A percentile compares a stretch with the other conserved stretches of the same genome.
Conservation (phyloP, 2,888 invertebrate species). For the Trissolcus brochymenae region DNA sequence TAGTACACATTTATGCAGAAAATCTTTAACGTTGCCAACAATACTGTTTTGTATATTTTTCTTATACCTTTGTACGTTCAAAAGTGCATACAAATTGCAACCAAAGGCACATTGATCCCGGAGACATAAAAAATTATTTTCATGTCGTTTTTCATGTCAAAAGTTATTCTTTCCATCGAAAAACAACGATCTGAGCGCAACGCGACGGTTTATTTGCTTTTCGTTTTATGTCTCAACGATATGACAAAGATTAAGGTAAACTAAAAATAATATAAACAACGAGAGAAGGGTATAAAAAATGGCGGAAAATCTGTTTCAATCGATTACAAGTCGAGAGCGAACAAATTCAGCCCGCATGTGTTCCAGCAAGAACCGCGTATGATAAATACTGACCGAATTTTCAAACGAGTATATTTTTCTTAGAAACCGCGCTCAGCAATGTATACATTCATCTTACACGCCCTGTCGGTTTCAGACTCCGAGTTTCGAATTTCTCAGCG, state of each 20-base stretch:
- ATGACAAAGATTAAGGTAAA: too few relatives aligned
- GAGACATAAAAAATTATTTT: constrained; percentile 8
- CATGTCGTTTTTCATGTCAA: not conserved
- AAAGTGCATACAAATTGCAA: too few relatives aligned
- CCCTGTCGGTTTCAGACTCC: constrained; percentile 49
- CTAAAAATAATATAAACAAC: too few relatives aligned
- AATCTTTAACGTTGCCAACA: constrained; percentile 26
- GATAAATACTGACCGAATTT: constrained; percentile 28
- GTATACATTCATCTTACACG: constrained; percentile 56
- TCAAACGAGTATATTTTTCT: constrained; percentile 39
- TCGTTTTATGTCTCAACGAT: too few relatives aligned
- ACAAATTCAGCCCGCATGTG: too few relatives aligned
- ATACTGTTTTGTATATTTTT: constrained; percentile 16
- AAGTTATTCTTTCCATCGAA: not conserved
- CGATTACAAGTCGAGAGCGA: too few relatives aligned
- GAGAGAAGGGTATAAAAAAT: too few relatives aligned
- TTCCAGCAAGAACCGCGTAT: constrained; percentile 4
- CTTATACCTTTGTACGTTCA: not conserved
- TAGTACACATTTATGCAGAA: constrained; percentile 17
- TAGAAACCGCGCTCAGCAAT: constrained; percentile 40
- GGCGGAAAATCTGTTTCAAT: too few relatives aligned
- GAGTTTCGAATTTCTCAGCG: constrained; percentile 50
- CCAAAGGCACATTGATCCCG: constrained; percentile 7
- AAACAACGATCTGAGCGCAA: too few relatives aligned
- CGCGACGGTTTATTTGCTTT: too few relatives aligned